phyloP scores from a whole-genome alignment of 2,888 invertebrate genomes.

The Arctia plantaginis region DNA sequence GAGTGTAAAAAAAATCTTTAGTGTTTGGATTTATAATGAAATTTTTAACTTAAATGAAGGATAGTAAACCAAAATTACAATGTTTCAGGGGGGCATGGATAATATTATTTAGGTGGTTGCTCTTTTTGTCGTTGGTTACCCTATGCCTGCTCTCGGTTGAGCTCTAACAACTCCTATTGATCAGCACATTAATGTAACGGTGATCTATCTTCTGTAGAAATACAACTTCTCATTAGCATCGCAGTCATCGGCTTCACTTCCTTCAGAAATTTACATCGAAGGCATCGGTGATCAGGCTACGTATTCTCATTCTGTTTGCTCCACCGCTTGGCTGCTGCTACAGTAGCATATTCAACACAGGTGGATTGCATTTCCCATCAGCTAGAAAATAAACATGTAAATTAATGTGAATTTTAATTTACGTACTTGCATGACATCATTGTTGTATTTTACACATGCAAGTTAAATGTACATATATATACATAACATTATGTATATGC shows the following conservation, averaged over 20 bases:
- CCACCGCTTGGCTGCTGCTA: background rate
- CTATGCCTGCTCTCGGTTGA: too few species aligned
- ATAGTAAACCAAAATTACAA: too few species aligned
- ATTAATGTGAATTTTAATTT: conserved; percentile 17
- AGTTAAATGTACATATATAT: conserved; percentile 2
- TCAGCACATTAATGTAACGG: background rate
- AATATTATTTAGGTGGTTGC: too few species aligned
- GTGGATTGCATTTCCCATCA: conserved; percentile 1
- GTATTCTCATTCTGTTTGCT: background rate
- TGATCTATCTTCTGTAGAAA: background rate
- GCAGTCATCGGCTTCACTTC: background rate
- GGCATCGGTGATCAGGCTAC: background rate
- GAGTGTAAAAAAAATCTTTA: background rate
- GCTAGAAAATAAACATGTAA: conserved; percentile 12
- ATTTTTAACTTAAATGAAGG: too few species aligned
- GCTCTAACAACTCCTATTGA: background rate
- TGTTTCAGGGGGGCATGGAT: background rate
- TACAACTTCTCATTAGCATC: background rate
- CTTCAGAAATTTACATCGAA: background rate
- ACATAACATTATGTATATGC: conserved; percentile 4
- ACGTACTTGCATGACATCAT: conserved; percentile 11
- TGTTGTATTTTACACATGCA: conserved; percentile 7
- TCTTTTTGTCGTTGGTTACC: too few species aligned
- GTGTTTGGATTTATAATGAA: background rate
- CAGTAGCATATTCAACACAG: conserved; percentile 3